A percentile compares a stretch with the other conserved stretches of the same genome.
Evolutionary conservation across 2,888 invertebrate genomes (phyloP).

Genomic region (Megaustenia siamemsis): DNA sequence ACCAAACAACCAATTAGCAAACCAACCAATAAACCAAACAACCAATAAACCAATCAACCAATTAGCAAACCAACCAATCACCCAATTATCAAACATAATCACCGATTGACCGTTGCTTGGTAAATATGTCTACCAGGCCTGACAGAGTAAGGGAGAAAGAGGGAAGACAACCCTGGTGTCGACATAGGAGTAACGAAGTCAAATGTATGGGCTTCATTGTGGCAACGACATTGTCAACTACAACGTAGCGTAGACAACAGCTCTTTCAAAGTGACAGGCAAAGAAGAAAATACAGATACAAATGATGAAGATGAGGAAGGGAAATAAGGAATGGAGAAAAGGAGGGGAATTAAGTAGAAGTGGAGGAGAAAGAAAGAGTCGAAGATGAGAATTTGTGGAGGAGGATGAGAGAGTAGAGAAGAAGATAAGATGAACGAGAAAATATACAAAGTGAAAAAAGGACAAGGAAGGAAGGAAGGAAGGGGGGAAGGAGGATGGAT

Average conservation of each 20-base stretch:
- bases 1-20: no score
- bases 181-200: neutral
- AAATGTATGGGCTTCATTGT: neutral
- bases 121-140: no score
- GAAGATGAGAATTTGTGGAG: neutral
- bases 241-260: neutral
- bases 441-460: neutral
- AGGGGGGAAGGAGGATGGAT: no score
- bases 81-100: no score
- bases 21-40: no score
- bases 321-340: constrained; percentile 1
- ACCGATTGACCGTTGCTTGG: no score
- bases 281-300: neutral
- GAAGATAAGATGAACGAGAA: neutral
- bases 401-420: neutral
- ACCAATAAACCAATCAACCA: no score
- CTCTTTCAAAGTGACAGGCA: neutral
- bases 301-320: neutral
- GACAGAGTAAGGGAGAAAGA: neutral
- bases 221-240: neutral
- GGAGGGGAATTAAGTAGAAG: neutral
- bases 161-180: neutral
- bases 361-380: no score
- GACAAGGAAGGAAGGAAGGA: no score
- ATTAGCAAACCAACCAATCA: no score